Percentiles rank a stretch among this genome's conserved stretches.
phyloP scores from a whole-genome alignment of 1,140 invertebrate species.

The Heliconius himera region DNA sequence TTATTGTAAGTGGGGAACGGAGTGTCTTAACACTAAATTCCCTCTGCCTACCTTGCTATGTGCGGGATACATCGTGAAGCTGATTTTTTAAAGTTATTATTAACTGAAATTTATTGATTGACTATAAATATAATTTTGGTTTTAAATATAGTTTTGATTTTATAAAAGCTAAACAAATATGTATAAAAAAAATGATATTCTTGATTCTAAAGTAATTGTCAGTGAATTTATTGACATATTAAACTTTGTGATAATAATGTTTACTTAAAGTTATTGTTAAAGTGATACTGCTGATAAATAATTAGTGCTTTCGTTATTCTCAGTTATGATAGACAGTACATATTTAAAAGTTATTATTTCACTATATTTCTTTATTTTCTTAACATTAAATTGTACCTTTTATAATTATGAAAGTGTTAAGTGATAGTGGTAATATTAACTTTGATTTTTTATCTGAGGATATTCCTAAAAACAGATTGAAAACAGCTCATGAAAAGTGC shows the following conservation, averaged over 20 bases:
- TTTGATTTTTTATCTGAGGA: conserved; percentile 52
- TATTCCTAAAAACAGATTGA: conserved; percentile 34
- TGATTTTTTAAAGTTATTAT: too few species aligned
- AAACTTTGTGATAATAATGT: conserved; percentile 68
- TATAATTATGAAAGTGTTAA: conserved; percentile 39
- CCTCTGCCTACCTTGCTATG: too few species aligned
- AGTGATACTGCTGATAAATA: conserved; percentile 31
- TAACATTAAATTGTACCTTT: background rate
- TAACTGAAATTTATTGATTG: too few species aligned
- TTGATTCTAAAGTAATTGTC: background rate
- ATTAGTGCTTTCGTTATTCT: conserved; percentile 34
- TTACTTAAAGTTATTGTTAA: conserved; percentile 51
- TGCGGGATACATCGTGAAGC: too few species aligned
- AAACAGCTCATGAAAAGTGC: conserved; percentile 43
- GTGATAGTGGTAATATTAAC: conserved; percentile 40
- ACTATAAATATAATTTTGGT: too few species aligned
- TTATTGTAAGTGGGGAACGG: too few species aligned
- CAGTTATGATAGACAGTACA: background rate
- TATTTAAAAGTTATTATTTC: conserved; percentile 14
- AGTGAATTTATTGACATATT: background rate
- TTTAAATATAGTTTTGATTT: background rate
- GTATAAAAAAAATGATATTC: background rate
- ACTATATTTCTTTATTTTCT: conserved; percentile 10
- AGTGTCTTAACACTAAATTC: too few species aligned
- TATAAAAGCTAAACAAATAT: background rate